Conservation (phyloP, 2,113 vertebrate genomes). For the Regulus satrapa region DNA sequence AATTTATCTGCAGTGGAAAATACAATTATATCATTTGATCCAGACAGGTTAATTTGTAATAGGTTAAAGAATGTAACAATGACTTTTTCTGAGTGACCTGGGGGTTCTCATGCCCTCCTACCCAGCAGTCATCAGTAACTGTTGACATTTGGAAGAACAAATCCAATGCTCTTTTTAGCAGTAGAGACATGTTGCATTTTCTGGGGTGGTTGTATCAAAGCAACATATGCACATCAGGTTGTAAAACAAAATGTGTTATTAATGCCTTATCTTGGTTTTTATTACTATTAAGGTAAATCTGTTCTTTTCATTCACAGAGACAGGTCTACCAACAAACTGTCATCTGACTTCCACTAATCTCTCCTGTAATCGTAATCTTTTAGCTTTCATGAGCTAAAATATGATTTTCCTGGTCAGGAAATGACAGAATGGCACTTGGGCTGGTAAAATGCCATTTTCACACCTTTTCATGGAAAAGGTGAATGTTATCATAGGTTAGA, state of each 20-base stretch:
- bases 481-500: not conserved
- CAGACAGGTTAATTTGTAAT: not conserved
- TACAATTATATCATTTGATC: not conserved
- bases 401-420: not conserved
- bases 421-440: not conserved
- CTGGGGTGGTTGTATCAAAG: not conserved
- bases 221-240: not conserved
- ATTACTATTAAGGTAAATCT: not conserved
- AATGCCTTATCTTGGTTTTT: not conserved
- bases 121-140: not conserved
- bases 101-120: not conserved
- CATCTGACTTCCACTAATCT: not conserved
- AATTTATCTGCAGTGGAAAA: not conserved
- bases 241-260: not conserved
- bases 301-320: not conserved
- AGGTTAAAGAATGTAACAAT: not conserved
- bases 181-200: not conserved
- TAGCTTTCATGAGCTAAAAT: not conserved
- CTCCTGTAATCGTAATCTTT: not conserved
- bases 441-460: not conserved
- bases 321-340: not conserved
- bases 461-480: not conserved
- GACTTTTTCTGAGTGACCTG: not conserved
- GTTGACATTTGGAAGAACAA: not conserved
- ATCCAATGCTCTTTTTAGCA: not conserved